Base-by-base conservation (phyloP, 1,140 invertebrate species). In the Pentalonia nigronervosa region DNA sequence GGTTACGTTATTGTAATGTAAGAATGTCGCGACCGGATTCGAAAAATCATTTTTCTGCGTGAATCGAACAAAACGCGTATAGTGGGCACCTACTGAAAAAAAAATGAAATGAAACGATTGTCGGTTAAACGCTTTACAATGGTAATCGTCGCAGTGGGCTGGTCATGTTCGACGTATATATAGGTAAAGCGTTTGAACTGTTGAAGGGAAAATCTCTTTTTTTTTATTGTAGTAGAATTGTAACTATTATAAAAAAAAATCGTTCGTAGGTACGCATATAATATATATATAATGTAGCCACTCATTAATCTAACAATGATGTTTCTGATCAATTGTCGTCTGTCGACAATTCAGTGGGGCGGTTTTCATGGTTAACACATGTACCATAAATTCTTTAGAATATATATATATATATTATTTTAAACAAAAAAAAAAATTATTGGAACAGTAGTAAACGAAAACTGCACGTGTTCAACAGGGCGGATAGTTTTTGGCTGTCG, bases 61-160 rank as follows among this genome's bases (percentile, higher is more conserved):
- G 81, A 86, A 84, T 56, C 30, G 47, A 92, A 81, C n/a, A 93
- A 93, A 86, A 45, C 41, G 23, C n/a, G 34, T 34, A 56, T 41
- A 41, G 41, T 41, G 41, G 41, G 60, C 11, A n/a, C 11, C 14
- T 48, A 48, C 45, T 3, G 30, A 4, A 30, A 83, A 92, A 50
- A 92, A 76, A 60, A 41, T 30, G 60, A 76, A 90, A 30, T 30
- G 47, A 90, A 83, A 50, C 91, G 91, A 93, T 93, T 93, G 91
- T 84, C 81, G 81, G 91, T 86, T 86, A 93, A 93, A 93, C 81
- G 91, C 36, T 93, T 86, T 86, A 93, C 91, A 93, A 93, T 93
- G 56, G 76, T 25, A 91, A 81, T 81, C 90, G 47, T 14, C 48
- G 34, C 41, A 76, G 90, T 92, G 91, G 91, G 91, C 21, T 48